Evolutionary conservation across 2,888 invertebrate species (phyloP), one percentile per base, ranked within the genome.

Genomic region (Anorthoa munda): DNA sequence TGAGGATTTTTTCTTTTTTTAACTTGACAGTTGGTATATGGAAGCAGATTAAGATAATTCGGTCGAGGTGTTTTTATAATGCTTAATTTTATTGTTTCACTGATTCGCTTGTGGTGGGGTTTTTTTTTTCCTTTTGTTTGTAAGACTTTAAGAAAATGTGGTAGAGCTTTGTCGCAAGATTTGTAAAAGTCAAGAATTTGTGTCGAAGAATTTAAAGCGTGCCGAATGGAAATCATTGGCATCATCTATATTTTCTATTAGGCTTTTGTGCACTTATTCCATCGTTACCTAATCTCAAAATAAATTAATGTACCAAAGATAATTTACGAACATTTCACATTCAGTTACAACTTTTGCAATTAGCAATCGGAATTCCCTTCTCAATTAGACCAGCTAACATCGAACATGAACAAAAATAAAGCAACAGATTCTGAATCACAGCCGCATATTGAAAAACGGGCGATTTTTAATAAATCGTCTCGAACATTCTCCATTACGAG

Each of bases 21-120:
- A 87, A 87, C 92, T 92, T 96, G 96, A 96, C 96, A 96, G 95
- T 96, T 96, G 95, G 95, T 96, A 94, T 96, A 96, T 96, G 95
- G 96, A 95, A 88, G 87, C 89, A 92, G 94, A 96, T 95, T 96
- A 95, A 95, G 95, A 95, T 95, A 95, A 92, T 92, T 90, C 93
- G 88, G 88, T 89, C 90, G 91, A 92, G 90, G 90, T 92, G 89
- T 92, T 93, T 93, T 93, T 92, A 86, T 86, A 86, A 86, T 85
- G 83, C 86, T 86, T 86, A 91, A 90, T 90, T 92, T 95, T 94
- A 95, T 95, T 95, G 92, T 94, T 93, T 92, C 87, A 87, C 78
- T 85, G 81, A 84, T 87, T 88, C 80, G 76, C 61, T 70, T 61
- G 65, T 73, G 48, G 75, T 53, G 2, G 61, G 58, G 60, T 75